Percentiles rank a stretch among this genome's conserved stretches.
Conservation (phyloP, 1,140 invertebrate genomes). For the Megalonaias nervosa region DNA sequence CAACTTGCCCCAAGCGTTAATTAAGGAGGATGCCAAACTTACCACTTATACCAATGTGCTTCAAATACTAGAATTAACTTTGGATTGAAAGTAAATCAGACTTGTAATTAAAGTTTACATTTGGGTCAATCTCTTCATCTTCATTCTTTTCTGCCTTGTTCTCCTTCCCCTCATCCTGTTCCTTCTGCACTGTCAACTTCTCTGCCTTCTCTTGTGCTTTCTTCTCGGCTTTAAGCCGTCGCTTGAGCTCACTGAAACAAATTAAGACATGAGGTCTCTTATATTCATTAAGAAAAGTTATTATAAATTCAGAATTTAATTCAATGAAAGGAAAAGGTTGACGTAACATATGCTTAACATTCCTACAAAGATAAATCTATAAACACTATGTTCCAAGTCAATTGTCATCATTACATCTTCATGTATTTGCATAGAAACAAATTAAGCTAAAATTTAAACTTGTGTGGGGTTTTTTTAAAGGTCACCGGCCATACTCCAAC, state of each 20-base stretch:
- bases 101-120: constrained; percentile 75
- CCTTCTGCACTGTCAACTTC: constrained; percentile 76
- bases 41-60: background rate
- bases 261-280: background rate
- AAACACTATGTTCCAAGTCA: constrained; percentile 19
- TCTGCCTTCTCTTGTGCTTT: constrained; percentile 95
- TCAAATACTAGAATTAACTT: background rate
- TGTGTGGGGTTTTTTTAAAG: too few relatives aligned
- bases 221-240: constrained; percentile 90
- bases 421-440: too few relatives aligned
- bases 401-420: background rate
- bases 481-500: too few relatives aligned
- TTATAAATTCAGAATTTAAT: too few relatives aligned
- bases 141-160: constrained; percentile 46
- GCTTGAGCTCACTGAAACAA: constrained; percentile 88
- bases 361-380: background rate
- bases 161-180: constrained; percentile 65
- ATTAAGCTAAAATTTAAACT: too few relatives aligned
- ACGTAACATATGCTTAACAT: too few relatives aligned
- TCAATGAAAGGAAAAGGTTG: too few relatives aligned
- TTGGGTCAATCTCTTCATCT: constrained; percentile 89
- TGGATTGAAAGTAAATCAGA: background rate
- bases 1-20: background rate
- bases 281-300: too few relatives aligned
- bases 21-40: too few relatives aligned